phyloP scores from a whole-genome alignment of 1,140 invertebrate species.

The Helicoverpa armigera region DNA sequence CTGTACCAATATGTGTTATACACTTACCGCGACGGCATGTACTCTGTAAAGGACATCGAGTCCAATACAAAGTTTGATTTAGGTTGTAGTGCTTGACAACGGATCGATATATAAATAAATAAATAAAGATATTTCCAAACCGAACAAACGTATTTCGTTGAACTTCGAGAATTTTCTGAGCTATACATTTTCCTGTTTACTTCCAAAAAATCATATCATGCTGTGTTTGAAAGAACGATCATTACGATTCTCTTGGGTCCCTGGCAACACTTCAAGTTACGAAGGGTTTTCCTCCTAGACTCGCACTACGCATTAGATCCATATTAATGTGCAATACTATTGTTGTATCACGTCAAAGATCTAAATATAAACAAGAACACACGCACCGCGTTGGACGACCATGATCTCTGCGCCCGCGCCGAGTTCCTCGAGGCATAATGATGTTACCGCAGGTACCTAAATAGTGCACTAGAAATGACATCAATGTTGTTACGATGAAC shows the following conservation, averaged over 20 bases:
- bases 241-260: neutral
- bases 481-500: neutral
- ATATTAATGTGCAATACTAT: constrained; percentile 35
- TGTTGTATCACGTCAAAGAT: constrained; percentile 26
- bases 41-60: neutral
- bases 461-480: neutral
- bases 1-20: constrained; percentile 9
- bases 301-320: constrained; percentile 14
- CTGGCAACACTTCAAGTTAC: neutral
- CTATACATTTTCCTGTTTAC: no score
- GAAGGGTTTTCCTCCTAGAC: constrained; percentile 9
- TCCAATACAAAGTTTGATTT: constrained; percentile 6
- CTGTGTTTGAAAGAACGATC: neutral
- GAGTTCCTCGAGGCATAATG: neutral
- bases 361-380: constrained; percentile 44
- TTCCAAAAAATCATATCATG: no score
- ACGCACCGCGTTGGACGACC: constrained; percentile 11
- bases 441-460: neutral
- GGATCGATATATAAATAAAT: no score
- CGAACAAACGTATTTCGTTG: neutral
- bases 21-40: neutral
- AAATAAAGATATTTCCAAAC: neutral
- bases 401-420: constrained; percentile 14
- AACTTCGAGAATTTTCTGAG: neutral
- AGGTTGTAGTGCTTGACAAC: neutral